Percentiles rank a stretch among this genome's conserved stretches.
Conservation (phyloP, 1,140 invertebrate species). For the Phymastichus coffea region DNA sequence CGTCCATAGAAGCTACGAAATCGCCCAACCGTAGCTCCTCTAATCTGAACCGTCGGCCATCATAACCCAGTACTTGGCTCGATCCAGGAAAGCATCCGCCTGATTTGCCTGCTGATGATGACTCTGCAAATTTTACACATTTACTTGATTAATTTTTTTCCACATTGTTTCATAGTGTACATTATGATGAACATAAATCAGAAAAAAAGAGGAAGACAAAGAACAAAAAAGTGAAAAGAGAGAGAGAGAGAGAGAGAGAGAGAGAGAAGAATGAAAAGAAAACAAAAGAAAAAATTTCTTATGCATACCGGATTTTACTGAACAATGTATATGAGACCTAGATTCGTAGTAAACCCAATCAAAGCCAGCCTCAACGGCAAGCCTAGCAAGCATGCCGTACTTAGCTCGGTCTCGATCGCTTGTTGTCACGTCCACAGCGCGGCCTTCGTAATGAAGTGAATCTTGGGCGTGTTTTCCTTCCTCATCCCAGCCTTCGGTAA, state of each 20-base stretch:
- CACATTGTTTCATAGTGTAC: background rate
- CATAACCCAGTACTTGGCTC: slow-evolving; percentile 61
- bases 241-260: background rate
- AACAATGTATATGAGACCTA: slow-evolving; percentile 93
- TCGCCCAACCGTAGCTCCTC: slow-evolving; percentile 77
- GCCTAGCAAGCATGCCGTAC: slow-evolving; percentile 91
- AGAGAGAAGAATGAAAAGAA: background rate
- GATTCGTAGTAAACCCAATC: slow-evolving; percentile 98
- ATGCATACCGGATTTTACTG: slow-evolving; percentile 91
- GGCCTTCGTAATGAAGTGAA: slow-evolving; percentile 92
- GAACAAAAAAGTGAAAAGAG: background rate
- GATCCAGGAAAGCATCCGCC: slow-evolving; percentile 78
- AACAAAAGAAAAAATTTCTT: background rate
- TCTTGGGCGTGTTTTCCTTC: slow-evolving; percentile 75
- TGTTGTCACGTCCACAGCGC: slow-evolving; percentile 93
- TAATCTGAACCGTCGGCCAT: slow-evolving; percentile 58
- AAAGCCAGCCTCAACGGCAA: slow-evolving; percentile 96
- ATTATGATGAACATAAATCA: background rate
- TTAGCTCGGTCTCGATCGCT: slow-evolving; percentile 89
- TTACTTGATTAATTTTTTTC: slow-evolving; percentile 1
- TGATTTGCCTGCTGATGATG: slow-evolving; percentile 78
- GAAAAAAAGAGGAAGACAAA: background rate
- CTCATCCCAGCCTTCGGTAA: slow-evolving; percentile 94
- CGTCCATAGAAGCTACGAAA: slow-evolving; percentile 72
- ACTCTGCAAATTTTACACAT: slow-evolving; percentile 71